Conservation (phyloP, 2,888 invertebrate genomes). For the Drosophila kuntzei region DNA sequence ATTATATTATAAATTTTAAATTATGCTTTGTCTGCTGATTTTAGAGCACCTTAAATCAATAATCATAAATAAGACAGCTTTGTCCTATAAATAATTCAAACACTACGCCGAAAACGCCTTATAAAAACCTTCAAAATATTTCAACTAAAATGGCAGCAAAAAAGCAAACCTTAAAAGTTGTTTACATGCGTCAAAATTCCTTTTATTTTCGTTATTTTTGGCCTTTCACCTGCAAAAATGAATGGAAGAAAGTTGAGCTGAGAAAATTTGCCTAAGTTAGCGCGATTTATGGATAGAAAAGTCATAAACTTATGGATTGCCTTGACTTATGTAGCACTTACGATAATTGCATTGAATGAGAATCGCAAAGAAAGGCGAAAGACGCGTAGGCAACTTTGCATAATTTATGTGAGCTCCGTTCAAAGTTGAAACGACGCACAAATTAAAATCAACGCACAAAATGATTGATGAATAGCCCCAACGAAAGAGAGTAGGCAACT, state of each 20-base stretch:
- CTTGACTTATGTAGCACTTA: conserved; percentile 76
- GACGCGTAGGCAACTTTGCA: conserved; percentile 67
- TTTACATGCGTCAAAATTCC: conserved; percentile 52
- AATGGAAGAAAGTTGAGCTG: conserved; percentile 48
- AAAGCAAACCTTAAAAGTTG: conserved; percentile 44
- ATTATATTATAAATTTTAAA: too few species aligned
- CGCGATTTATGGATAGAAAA: conserved; percentile 74
- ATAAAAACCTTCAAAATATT: not conserved
- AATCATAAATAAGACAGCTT: not conserved
- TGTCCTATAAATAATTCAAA: not conserved
- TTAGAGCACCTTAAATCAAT: too few species aligned
- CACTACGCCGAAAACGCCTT: not conserved
- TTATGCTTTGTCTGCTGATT: too few species aligned
- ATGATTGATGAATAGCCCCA: conserved; percentile 72
- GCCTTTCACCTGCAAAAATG: conserved; percentile 34
- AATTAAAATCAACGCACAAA: conserved; percentile 80
- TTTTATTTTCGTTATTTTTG: conserved; percentile 19
- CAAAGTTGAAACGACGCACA: conserved; percentile 77
- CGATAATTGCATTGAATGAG: conserved; percentile 76
- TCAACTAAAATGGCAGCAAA: conserved; percentile 6
- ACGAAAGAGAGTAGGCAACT: not conserved
- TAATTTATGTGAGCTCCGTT: conserved; percentile 72
- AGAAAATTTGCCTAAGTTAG: conserved; percentile 64
- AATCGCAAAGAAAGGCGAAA: conserved; percentile 35
- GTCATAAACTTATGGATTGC: conserved; percentile 80